Base-by-base conservation (phyloP, 1,140 invertebrate genomes). In the Tribolium castaneum region DNA sequence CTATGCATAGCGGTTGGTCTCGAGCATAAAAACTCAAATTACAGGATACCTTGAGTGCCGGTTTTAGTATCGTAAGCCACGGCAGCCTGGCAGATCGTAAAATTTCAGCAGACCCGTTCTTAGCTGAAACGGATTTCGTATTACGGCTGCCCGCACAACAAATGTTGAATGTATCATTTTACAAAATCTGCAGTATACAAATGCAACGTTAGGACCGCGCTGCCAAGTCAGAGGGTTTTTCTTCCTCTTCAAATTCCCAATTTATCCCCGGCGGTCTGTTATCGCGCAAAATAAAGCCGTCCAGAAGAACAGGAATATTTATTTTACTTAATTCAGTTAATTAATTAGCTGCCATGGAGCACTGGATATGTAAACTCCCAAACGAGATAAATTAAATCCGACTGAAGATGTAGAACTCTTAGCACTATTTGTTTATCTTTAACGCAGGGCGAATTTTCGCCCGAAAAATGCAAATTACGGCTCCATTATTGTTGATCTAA, bases 51-150 rank as follows among this genome's bases (percentile, higher is more conserved):
- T 75, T 75, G 35, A 72, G 70, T 72, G 35, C 59, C 70, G 70
- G 72, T 75, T 75, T 75, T 75, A 75, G 72, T 75, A 54, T 54
- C 72, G 50, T 75, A 75, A 75, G 72, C 72, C 52, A 39, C 52
- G 30, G 70, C 72, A 59, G 52, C 49, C 72, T 59, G 72, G 34
- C 50, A 75, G 72, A 75, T 75, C 72, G 51, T 75, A 75, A 75
- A 75, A 51, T 54, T 59, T 72, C 70, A 72, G 39, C 50, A 30
- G 70, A 52, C 70, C 70, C 59, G 25, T 66, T 30, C 59, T 66
- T 66, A 66, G 59, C 59, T 66, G 59, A 66, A 66, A 66, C 59
- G 59, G 59, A 66, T 66, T 66, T 66, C 30, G n/a, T 30, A 66
- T 66, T 66, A 66, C 30, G 59, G 59, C 34, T 66, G 34, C 59